Percentiles rank a stretch among this genome's conserved stretches.
These are phyloP conservation scores for Pogonophryne albipinna DNA, from an alignment of 2,797 vertebrate genomes.

Conservation along the genomic window DNA sequence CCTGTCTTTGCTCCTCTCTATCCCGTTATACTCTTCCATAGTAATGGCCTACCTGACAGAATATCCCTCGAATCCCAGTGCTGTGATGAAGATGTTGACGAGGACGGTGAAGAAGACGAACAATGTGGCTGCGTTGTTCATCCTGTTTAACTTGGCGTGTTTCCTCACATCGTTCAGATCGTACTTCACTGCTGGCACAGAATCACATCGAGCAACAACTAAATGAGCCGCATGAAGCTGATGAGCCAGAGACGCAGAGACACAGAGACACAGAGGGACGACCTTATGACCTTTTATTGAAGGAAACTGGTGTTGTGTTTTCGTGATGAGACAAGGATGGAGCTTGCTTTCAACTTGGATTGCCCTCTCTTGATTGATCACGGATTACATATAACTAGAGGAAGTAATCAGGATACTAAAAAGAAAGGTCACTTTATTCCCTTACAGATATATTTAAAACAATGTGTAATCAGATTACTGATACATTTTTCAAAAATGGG, in stretches of 20 bases:
- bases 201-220: neutral
- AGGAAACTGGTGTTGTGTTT: neutral
- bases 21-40: too few species aligned
- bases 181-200: constrained; percentile 81
- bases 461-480: too few species aligned
- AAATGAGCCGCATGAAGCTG: neutral
- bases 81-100: constrained; percentile 92
- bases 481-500: too few species aligned
- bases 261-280: neutral
- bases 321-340: neutral
- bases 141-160: constrained; percentile 83
- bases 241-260: neutral
- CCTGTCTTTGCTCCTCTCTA: neutral
- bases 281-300: neutral
- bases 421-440: too few species aligned
- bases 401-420: too few species aligned
- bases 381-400: too few species aligned
- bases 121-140: constrained; percentile 87
- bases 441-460: too few species aligned
- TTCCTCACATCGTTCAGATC: constrained; percentile 89
- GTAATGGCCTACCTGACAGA: constrained; percentile 20
- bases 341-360: too few species aligned
- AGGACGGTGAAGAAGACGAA: constrained; percentile 90
- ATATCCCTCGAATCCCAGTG: constrained; percentile 83
- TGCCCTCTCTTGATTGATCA: neutral